Evolutionary conservation across 2,888 invertebrate genomes (phyloP).

Genomic region (Conistra vaccinii): DNA sequence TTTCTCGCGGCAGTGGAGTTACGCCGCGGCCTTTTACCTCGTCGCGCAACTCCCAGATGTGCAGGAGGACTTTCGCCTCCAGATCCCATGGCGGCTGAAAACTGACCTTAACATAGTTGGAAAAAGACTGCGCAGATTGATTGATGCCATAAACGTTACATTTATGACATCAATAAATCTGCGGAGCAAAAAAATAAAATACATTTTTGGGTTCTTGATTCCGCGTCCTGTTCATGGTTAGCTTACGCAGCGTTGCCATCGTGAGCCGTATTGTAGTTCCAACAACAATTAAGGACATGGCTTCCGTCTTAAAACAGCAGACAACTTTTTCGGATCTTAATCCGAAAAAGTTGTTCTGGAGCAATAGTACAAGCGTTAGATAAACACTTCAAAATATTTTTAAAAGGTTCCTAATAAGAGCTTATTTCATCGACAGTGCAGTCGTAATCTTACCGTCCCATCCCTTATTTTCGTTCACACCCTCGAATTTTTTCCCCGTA

Average conservation of each 20-base stretch:
- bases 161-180: too few species aligned
- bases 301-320: not conserved
- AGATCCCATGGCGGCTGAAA: too few species aligned
- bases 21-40: too few species aligned
- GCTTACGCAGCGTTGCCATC: not conserved
- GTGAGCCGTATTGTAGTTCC: not conserved
- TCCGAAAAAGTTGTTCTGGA: too few species aligned
- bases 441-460: not conserved
- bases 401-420: not conserved
- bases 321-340: too few species aligned
- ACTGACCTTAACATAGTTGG: not conserved
- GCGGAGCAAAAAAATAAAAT: too few species aligned
- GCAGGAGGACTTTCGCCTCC: too few species aligned
- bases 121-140: not conserved
- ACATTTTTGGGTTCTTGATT: too few species aligned
- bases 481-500: constrained; percentile 83
- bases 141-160: not conserved
- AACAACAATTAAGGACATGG: not conserved
- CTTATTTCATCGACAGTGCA: not conserved
- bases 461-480: constrained; percentile 83
- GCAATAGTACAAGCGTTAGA: not conserved
- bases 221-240: not conserved
- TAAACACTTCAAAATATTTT: not conserved
- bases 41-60: too few species aligned
- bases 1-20: too few species aligned